A percentile compares a stretch with the other conserved stretches of the same genome.
Evolutionary conservation across 2,888 invertebrate species (phyloP).

Genomic region (Electrophaes corylata): DNA sequence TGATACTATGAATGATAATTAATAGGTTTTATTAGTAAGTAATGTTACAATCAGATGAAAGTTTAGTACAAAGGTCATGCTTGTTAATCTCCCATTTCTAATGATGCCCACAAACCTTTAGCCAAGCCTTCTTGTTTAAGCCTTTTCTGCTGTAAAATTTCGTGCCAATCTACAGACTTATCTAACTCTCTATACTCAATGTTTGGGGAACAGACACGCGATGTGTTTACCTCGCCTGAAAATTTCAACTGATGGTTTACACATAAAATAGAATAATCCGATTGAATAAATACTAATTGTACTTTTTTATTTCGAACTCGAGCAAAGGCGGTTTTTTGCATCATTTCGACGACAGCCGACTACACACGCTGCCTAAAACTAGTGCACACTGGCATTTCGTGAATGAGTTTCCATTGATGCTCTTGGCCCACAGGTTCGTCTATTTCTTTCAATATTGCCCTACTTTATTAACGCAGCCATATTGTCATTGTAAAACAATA

Average conservation of each 20-base stretch:
- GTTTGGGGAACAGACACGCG: conserved; percentile 72
- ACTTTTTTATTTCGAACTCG: too few species aligned
- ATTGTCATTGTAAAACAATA: too few species aligned
- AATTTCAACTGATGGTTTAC: conserved; percentile 51
- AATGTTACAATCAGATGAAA: conserved; percentile 1
- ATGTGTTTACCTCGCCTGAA: conserved; percentile 73
- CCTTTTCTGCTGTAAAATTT: conserved; percentile 68
- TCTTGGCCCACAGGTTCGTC: too few species aligned
- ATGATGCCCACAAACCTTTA: conserved; percentile 76
- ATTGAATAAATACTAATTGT: neutral
- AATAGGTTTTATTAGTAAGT: conserved; percentile 9
- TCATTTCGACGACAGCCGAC: too few species aligned
- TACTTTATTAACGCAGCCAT: too few species aligned
- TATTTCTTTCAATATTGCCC: too few species aligned
- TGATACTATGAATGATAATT: conserved; percentile 1
- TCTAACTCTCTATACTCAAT: conserved; percentile 78
- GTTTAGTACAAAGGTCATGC: conserved; percentile 12
- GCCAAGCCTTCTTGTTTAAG: conserved; percentile 64
- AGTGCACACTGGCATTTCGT: too few species aligned
- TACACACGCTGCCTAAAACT: too few species aligned
- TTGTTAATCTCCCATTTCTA: conserved; percentile 22
- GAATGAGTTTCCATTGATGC: too few species aligned
- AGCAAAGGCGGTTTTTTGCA: too few species aligned
- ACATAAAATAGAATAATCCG: neutral
- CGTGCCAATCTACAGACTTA: conserved; percentile 80